A percentile compares a stretch with the other conserved stretches of the same genome.
phyloP scores from a whole-genome alignment of 2,888 invertebrate genomes.

The Scaptomyza cyrtandrae region DNA sequence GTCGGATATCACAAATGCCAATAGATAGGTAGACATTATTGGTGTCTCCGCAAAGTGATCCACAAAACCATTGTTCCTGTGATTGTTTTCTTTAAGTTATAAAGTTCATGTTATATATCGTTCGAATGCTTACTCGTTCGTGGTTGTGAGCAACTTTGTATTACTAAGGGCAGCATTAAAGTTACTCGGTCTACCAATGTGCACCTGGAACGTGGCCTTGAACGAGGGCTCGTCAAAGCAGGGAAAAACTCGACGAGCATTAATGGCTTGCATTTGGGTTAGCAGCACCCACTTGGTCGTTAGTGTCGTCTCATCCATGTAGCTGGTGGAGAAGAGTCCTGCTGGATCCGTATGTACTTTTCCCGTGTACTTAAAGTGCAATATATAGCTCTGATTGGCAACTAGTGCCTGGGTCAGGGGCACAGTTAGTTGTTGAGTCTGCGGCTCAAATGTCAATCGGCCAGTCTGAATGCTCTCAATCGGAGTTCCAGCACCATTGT shows the following conservation, averaged over 20 bases:
- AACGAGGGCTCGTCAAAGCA: slow-evolving; percentile 90
- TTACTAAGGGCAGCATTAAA: slow-evolving; percentile 82
- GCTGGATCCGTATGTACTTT: slow-evolving; percentile 84
- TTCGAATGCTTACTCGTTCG: slow-evolving; percentile 48
- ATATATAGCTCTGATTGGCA: slow-evolving; percentile 82
- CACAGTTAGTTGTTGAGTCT: slow-evolving; percentile 85
- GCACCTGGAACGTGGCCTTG: slow-evolving; percentile 88
- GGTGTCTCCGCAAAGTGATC: slow-evolving; percentile 84
- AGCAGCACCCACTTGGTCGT: slow-evolving; percentile 85
- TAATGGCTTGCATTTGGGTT: slow-evolving; percentile 88
- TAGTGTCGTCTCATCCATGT: slow-evolving; percentile 53
- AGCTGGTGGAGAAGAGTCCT: slow-evolving; percentile 75
- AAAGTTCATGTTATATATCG: not conserved
- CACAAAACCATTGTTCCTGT: slow-evolving; percentile 56
- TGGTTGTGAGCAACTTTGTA: slow-evolving; percentile 51
- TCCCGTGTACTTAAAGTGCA: slow-evolving; percentile 85
- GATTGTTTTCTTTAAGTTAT: slow-evolving; percentile 7
- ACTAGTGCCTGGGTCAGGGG: slow-evolving; percentile 81
- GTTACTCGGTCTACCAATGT: slow-evolving; percentile 85
- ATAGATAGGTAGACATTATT: slow-evolving; percentile 91
- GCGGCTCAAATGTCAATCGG: slow-evolving; percentile 60
- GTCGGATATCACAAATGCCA: slow-evolving; percentile 91
- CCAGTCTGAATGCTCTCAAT: slow-evolving; percentile 28
- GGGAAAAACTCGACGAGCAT: slow-evolving; percentile 89
- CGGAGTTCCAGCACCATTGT: slow-evolving; percentile 30